Percentiles rank a stretch among this genome's conserved stretches.
phyloP scores from a whole-genome alignment of 2,113 vertebrate species.

The Gallinago media region DNA sequence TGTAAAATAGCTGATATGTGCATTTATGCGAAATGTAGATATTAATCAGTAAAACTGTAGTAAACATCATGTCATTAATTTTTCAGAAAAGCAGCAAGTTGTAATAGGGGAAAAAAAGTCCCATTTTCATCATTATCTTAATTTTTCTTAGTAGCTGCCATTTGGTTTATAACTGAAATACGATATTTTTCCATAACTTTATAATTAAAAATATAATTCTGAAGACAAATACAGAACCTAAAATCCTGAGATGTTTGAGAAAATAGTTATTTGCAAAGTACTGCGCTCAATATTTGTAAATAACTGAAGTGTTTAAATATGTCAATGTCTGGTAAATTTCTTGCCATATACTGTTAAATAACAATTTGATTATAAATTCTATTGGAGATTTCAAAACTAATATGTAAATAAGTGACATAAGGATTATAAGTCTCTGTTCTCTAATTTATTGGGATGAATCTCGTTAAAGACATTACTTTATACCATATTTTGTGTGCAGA shows the following conservation, averaged over 20 bases:
- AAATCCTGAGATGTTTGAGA: not conserved
- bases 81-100: not conserved
- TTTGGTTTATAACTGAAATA: not conserved
- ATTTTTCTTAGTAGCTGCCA: not conserved
- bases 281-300: not conserved
- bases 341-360: not conserved
- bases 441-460: fast-evolving
- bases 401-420: not conserved
- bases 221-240: not conserved
- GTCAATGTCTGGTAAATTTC: not conserved
- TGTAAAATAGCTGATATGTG: not conserved
- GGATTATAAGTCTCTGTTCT: not conserved
- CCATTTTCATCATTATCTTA: not conserved
- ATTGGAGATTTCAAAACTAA: not conserved
- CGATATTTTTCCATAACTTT: fast-evolving
- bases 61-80: not conserved
- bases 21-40: not conserved
- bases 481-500: not conserved
- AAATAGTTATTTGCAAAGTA: not conserved
- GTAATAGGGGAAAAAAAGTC: not conserved
- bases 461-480: not conserved
- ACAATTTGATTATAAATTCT: not conserved
- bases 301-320: not conserved
- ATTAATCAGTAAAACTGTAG: not conserved
- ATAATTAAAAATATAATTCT: not conserved